A percentile compares a stretch with the other conserved stretches of the same genome.
Evolutionary conservation across 1,140 invertebrate species (phyloP).

Genomic region (Lasioglossum baleicum): DNA sequence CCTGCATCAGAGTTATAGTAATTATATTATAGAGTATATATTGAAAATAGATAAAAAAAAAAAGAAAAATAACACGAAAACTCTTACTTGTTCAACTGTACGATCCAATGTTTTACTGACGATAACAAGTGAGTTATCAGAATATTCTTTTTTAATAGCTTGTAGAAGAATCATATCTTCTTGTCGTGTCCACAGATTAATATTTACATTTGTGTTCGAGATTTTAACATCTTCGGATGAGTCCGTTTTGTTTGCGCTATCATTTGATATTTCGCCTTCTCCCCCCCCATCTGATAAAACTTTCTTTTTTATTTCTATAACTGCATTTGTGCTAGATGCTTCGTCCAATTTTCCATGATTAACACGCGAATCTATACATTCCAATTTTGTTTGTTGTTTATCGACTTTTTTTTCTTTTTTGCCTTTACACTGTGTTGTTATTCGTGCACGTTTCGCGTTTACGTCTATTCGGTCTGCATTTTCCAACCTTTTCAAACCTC

Average conservation of each 20-base stretch:
- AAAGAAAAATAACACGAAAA: conserved; percentile 17
- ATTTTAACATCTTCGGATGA: conserved; percentile 33
- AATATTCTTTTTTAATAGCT: conserved; percentile 76
- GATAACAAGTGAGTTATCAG: conserved; percentile 67
- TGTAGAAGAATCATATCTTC: conserved; percentile 76
- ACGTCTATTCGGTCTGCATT: conserved; percentile 21
- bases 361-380: conserved; percentile 32
- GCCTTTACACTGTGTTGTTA: conserved; percentile 60
- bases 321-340: neutral
- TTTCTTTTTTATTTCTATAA: conserved; percentile 40
- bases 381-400: conserved; percentile 63
- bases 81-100: conserved; percentile 70
- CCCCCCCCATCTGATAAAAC: conserved; percentile 5
- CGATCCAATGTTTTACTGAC: conserved; percentile 72
- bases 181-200: conserved; percentile 74
- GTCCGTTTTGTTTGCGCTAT: neutral
- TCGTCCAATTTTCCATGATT: conserved; percentile 14
- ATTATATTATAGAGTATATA: neutral
- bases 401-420: conserved; percentile 71
- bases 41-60: conserved; percentile 1
- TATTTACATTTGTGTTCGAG: conserved; percentile 40
- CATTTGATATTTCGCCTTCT: conserved; percentile 14
- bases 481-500: conserved; percentile 55
- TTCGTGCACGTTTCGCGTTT: conserved; percentile 52
- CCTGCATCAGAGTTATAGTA: conserved; percentile 49